Base-by-base conservation (phyloP, 64 coral and sea anemone genomes). In the Exaiptasia diaphana region DNA sequence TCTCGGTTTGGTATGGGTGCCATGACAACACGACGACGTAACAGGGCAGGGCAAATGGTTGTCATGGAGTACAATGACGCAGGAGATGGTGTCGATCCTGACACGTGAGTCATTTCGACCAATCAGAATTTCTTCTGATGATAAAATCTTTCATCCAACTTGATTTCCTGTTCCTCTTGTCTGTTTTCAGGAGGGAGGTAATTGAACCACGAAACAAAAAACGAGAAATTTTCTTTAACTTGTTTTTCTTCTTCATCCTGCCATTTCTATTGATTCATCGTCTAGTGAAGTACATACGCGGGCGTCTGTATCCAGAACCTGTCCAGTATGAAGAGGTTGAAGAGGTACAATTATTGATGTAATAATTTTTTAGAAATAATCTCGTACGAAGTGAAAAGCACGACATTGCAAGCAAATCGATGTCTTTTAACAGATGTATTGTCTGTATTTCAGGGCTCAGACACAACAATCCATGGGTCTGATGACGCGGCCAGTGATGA, bases 141-240 rank as follows among this genome's bases (percentile, higher is more conserved):
- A 39, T 20, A 70, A 70, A 70, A 5, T 36, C 5, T 23, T 62
- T 58, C 24, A 33, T 62, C 34, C n/a, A 62, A 62, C 24, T 12
- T 12, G 14, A 30, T 31, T 11, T 26, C 15, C 23, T 63, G n/a
- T 63, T 62, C 0, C 11, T 36, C 36, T 50, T 22, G 60, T 30
- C 40, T 22, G 22, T 61, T 88, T 11, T 38, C 64, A 94, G 91
- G 5, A 94, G 89, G 25, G 86, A 94, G 53, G 79, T 94, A 20
- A 74, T 88, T n/a, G 85, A 94, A 68, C 81, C 81, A 24, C 72
- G 91, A 64, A 94, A 83, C 91, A 94, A 94, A 42, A 64, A 34
- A 15, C 88, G 84, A 41, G 91, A 94, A 52, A 83, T 94, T 20
- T 38, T 83, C 23, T 89, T 88, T 33, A 94, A 94, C 31, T 73